Evolutionary conservation across 2,797 vertebrate species (phyloP).

Genomic region (Tadarida brasiliensis): DNA sequence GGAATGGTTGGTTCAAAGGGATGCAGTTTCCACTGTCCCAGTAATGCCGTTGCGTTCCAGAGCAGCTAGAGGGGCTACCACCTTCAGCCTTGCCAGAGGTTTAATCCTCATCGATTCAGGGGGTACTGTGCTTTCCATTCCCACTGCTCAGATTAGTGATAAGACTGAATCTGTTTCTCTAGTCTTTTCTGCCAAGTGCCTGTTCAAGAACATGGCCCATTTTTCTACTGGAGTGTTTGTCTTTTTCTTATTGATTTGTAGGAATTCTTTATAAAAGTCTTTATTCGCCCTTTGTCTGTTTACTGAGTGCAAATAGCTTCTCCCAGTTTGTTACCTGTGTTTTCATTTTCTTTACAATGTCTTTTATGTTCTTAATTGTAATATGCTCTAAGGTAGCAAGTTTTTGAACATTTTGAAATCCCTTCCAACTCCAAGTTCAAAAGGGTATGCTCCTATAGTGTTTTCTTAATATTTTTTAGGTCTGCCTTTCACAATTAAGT

Average conservation of each 20-base stretch:
- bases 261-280: neutral
- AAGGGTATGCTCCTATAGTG: neutral
- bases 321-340: conserved; percentile 1
- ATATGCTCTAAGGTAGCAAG: neutral
- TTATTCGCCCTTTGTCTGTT: neutral
- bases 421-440: neutral
- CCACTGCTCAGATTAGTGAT: conserved; percentile 2
- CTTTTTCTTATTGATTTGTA: neutral
- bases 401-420: conserved; percentile 47
- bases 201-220: neutral
- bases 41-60: neutral
- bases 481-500: neutral
- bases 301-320: neutral
- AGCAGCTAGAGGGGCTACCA: neutral
- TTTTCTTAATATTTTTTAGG: neutral
- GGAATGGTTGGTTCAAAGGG: neutral
- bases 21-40: neutral
- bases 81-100: neutral
- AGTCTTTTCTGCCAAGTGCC: neutral
- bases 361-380: conserved; percentile 25
- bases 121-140: neutral
- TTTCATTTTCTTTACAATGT: neutral
- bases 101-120: conserved; percentile 11
- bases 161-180: neutral
- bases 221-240: conserved; percentile 26